Evolutionary conservation across 2,888 invertebrate genomes (phyloP), one percentile per base, ranked within the genome.

Genomic region (Harpalus rubripes): DNA sequence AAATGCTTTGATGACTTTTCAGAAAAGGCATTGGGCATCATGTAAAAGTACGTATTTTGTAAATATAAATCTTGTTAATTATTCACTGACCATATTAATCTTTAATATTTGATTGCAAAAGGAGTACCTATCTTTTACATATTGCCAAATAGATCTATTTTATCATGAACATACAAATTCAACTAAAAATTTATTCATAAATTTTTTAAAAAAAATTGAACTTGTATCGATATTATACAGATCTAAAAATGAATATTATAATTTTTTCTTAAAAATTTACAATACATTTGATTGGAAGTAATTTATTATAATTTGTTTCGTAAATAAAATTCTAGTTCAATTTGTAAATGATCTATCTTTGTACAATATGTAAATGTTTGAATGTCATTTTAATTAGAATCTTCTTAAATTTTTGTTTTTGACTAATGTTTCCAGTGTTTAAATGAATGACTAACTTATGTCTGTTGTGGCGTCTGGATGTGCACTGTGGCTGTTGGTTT

Each of bases 21-120:
- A 90, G 90, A 87, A 88, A 89, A 88, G 90, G 89, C 89, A 88
- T 90, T 90, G 90, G 89, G 88, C 90, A 89, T 88, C 90, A 87
- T 87, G 86, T 85, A 86, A 85, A 86, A 87, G 90, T 89, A 90
- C 89, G 90, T 90, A 90, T 89, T 68, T 74, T 86, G 84, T 68
- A 68, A 32, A 68, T 68, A 68, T 86, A 22, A 80, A 61, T 65
- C 41, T 82, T 84, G 12, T 74, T 41, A 61, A 41, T 44, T 72
- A 32, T 85, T 79, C n/a, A 12, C 78, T 81, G 22, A 44, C 16
- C 80, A 56, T 76, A 78, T 52, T 8, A 52, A 52, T 12, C 10
- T 52, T 61, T 22, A 15, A 18, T 56, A 56, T 79, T 52, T 39
- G 59, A 44, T 59, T n/a, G 59, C 41, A 59, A n/a, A 58, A 56